These are phyloP conservation scores for Copsychus sechellarum DNA, from an alignment of 2,113 vertebrate genomes.

Conservation along the genomic window DNA sequence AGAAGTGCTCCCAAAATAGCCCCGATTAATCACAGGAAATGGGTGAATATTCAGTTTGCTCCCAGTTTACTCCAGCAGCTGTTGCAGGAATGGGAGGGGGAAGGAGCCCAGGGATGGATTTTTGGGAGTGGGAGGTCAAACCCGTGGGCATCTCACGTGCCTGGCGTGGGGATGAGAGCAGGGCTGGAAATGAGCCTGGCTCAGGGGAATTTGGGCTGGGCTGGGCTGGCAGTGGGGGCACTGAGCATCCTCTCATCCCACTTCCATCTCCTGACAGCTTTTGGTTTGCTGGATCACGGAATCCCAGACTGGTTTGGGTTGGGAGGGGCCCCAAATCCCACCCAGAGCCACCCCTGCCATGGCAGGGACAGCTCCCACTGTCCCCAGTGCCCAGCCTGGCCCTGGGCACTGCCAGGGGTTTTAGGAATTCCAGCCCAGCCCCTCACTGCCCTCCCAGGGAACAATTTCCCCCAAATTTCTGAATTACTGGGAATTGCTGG, in stretches of 20 bases:
- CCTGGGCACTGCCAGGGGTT: background rate
- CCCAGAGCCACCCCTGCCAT: no score
- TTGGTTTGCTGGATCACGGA: background rate
- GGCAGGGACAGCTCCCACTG: background rate
- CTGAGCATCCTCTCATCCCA: background rate
- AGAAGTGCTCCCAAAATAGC: constrained; percentile 28
- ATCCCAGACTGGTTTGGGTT: background rate
- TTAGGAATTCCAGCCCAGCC: background rate
- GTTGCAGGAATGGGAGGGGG: background rate
- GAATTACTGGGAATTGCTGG: background rate
- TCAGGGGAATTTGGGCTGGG: no score
- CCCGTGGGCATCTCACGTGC: accelerated
- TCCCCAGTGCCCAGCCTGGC: background rate
- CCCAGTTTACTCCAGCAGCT: background rate
- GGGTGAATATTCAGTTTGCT: background rate
- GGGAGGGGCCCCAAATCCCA: no score
- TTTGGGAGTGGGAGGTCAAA: background rate
- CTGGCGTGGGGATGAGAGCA: background rate
- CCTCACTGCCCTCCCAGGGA: background rate
- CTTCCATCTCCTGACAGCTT: background rate
- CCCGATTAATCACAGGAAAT: background rate
- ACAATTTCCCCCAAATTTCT: background rate
- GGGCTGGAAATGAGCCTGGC: background rate
- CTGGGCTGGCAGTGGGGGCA: accelerated
- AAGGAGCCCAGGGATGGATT: background rate